Conservation (phyloP, 2,888 invertebrate genomes). For the Tetanocera ferruginea region DNA sequence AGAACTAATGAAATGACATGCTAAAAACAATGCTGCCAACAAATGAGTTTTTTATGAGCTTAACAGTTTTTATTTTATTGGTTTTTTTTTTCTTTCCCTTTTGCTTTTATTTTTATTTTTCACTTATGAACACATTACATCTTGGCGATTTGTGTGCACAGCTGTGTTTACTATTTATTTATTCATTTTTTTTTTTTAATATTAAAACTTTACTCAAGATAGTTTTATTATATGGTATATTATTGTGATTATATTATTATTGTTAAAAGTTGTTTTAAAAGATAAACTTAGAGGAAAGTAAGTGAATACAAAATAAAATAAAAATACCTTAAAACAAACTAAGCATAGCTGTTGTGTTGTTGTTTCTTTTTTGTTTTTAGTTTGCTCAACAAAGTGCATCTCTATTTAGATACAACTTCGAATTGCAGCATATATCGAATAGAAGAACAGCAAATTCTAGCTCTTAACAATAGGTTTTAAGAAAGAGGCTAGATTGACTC, state of each 20-base stretch:
- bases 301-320: background rate
- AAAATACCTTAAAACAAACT: constrained; percentile 24
- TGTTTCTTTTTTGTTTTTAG: background rate
- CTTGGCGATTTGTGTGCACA: constrained; percentile 25
- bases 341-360: constrained; percentile 15
- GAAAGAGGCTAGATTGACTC: too few species aligned
- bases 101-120: constrained; percentile 37
- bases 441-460: too few species aligned
- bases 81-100: constrained; percentile 39
- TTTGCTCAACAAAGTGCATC: constrained; percentile 20
- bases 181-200: constrained; percentile 30
- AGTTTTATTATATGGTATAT: constrained; percentile 16
- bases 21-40: too few species aligned
- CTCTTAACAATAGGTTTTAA: too few species aligned
- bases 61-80: too few species aligned
- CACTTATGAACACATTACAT: constrained; percentile 27
- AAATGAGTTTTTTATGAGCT: too few species aligned
- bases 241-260: constrained; percentile 30
- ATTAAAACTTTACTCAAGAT: constrained; percentile 29
- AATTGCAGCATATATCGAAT: background rate
- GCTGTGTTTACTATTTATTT: background rate
- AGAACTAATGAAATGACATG: too few species aligned
- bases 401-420: background rate
- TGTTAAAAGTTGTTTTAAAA: constrained; percentile 27
- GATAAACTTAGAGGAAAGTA: constrained; percentile 23